Evolutionary conservation across 2,797 vertebrate species (phyloP).

Genomic region (Anableps anableps): DNA sequence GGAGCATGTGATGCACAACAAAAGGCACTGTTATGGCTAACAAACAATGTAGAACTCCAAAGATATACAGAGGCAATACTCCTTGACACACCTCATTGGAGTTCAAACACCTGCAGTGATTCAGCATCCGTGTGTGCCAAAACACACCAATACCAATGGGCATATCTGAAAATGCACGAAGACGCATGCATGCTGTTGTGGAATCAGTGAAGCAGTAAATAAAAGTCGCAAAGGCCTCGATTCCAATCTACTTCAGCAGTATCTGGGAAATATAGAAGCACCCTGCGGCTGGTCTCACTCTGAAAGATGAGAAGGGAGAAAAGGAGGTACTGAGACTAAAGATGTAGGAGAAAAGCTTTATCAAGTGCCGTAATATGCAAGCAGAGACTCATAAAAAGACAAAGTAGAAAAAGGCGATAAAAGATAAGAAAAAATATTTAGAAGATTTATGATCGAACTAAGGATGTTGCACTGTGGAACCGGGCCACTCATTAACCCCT

Average conservation of each 20-base stretch:
- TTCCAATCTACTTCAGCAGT: conserved; percentile 73
- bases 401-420: conserved; percentile 10
- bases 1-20: conserved; percentile 35
- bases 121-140: conserved; percentile 35
- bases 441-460: conserved; percentile 49
- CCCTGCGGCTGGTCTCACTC: conserved; percentile 59
- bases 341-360: conserved; percentile 41
- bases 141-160: conserved; percentile 20
- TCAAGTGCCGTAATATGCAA: conserved; percentile 31
- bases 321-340: conserved; percentile 38
- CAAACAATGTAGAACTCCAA: conserved; percentile 31
- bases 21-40: conserved; percentile 45
- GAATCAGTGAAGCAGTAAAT: conserved; percentile 77
- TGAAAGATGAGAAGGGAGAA: conserved; percentile 36
- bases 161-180: background rate
- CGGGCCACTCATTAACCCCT: conserved; percentile 58
- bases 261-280: conserved; percentile 70
- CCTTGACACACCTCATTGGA: conserved; percentile 64
- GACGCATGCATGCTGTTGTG: conserved; percentile 33
- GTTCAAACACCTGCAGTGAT: conserved; percentile 69
- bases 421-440: conserved; percentile 40
- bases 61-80: conserved; percentile 59
- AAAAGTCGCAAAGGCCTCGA: conserved; percentile 80
- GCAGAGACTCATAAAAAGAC: conserved; percentile 22
- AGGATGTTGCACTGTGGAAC: conserved; percentile 30